Evolutionary conservation across 2,113 vertebrate species (phyloP), one percentile per base, ranked within the genome.

Genomic region (Alexandromys fortis): DNA sequence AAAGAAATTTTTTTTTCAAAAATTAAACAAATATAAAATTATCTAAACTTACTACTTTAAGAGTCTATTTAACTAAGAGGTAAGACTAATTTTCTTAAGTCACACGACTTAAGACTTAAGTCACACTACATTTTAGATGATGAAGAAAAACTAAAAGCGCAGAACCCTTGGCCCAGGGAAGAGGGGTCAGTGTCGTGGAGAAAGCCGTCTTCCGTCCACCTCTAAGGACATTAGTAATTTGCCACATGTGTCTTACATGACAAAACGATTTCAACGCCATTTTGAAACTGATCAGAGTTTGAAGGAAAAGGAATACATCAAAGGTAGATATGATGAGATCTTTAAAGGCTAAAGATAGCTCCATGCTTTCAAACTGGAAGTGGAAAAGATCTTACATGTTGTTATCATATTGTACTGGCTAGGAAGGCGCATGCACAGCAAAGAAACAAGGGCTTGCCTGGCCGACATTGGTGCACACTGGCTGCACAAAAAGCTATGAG

Each of bases 261-360:
- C 7, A 79, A 58, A 95, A 91, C 21, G 61, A 89, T 89, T 76
- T 67, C 35, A 70, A 52, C 88, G 35, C 75, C 47, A 76, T 52
- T 85, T 85, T 61, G 33, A 79, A 82, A 76, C 42, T 38, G 14
- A 52, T 68, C 26, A 67, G 87, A 83, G 16, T 91, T 85, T 49
- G 38, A 73, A 91, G 47, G 45, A 92, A 91, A 91, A 73, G 28
- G 47, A 52, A 83, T 77, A 82, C 49, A 82, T 93, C 42, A 76
- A 90, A 82, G n/a, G 33, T 35, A 93, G 81, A 76, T 12, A 75
- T 73, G 52, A 83, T 14, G 49, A 47, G 22, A 30, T 65, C 17
- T 91, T 90, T 82, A 91, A 95, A 91, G 88, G n/a, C 22, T 88
- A 72, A 93, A 68, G 68, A 21, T 16, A 45, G 67, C 75, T 86